phyloP scores from a whole-genome alignment of 2,888 invertebrate species.

The Phyllotreta cruciferae region DNA sequence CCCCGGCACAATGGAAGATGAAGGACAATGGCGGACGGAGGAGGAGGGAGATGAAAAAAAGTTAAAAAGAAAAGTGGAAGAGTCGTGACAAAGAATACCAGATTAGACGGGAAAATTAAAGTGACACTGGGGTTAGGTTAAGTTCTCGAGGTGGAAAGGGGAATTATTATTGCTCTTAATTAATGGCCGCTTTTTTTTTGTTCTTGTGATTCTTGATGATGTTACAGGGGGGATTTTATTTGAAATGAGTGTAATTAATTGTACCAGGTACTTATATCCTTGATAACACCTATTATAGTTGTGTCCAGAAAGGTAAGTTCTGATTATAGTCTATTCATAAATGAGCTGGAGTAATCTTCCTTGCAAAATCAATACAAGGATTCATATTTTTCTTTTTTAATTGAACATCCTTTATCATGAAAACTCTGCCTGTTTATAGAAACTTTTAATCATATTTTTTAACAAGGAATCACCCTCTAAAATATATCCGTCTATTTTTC shows the following conservation, averaged over 20 bases:
- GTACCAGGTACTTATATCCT: no score
- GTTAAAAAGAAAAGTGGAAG: constrained; percentile 32
- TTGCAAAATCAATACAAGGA: no score
- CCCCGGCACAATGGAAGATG: constrained; percentile 30
- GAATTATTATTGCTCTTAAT: constrained; percentile 30
- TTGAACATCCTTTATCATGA: no score
- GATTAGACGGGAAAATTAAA: constrained; percentile 32
- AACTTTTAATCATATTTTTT: no score
- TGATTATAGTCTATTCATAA: no score
- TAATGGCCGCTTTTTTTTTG: constrained; percentile 15
- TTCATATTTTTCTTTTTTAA: no score
- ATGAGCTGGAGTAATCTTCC: no score
- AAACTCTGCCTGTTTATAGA: no score
- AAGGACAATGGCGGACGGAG: constrained; percentile 28
- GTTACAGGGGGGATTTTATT: background rate
- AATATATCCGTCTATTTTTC: no score
- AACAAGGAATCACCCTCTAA: no score
- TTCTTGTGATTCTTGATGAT: background rate
- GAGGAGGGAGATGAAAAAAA: constrained; percentile 29
- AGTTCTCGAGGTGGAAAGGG: background rate
- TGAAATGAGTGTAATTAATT: constrained; percentile 4
- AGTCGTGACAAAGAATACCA: constrained; percentile 35
- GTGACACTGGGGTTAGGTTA: constrained; percentile 30
- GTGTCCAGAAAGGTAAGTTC: no score
- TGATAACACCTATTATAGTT: no score